Conservation (phyloP, 2,888 invertebrate genomes). For the Rhorus exstirpatorius region DNA sequence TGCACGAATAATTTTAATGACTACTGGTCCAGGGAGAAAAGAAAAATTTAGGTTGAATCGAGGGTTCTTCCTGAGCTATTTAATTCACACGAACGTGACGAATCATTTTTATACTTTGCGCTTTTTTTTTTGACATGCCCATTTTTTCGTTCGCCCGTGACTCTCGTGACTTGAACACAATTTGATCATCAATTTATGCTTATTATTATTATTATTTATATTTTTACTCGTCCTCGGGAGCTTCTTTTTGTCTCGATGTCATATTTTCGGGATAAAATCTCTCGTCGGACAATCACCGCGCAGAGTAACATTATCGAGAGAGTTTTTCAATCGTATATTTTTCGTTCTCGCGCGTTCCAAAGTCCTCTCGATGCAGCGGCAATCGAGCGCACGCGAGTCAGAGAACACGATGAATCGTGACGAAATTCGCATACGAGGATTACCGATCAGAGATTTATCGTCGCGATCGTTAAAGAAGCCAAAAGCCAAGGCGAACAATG, state of each 20-base stretch:
- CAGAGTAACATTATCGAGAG: too few relatives aligned
- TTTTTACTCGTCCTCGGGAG: slow-evolving; percentile 47
- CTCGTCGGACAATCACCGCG: background rate
- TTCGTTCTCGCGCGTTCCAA: too few relatives aligned
- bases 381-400: too few relatives aligned
- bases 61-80: slow-evolving; percentile 39
- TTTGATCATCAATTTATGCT: slow-evolving; percentile 81
- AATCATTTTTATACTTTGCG: slow-evolving; percentile 80
- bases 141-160: slow-evolving; percentile 73
- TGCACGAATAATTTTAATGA: too few relatives aligned
- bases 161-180: slow-evolving; percentile 43
- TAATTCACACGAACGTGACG: slow-evolving; percentile 71
- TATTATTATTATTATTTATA: slow-evolving; percentile 80
- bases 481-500: slow-evolving; percentile 29
- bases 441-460: slow-evolving; percentile 22
- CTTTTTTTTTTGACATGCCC: slow-evolving; percentile 66
- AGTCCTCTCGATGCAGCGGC: too few relatives aligned
- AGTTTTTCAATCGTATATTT: too few relatives aligned
- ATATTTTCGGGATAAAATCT: background rate
- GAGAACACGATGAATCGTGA: slow-evolving; percentile 5
- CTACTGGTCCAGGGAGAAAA: slow-evolving; percentile 4
- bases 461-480: background rate
- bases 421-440: background rate
- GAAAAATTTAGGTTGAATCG: slow-evolving; percentile 40
- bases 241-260: slow-evolving; percentile 1